Evolutionary conservation across 1,140 invertebrate genomes (phyloP).

Genomic region (Telenomus remus): DNA sequence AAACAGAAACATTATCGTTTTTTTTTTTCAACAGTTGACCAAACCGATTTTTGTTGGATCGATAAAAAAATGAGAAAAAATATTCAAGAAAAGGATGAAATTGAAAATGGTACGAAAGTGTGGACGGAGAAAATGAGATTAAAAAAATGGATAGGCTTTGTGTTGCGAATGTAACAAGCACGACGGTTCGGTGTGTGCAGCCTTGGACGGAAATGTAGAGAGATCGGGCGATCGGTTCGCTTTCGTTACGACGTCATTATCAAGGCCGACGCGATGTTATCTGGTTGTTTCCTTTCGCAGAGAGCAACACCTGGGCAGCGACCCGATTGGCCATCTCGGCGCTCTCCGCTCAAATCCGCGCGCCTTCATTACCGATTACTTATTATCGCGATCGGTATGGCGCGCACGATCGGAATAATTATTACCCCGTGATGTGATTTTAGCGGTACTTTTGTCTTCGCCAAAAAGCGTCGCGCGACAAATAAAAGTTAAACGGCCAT

Average conservation of each 20-base stretch:
- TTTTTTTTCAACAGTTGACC: too few relatives aligned
- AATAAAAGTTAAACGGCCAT: conserved; percentile 5
- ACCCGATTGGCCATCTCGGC: conserved; percentile 30
- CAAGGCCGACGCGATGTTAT: conserved; percentile 60
- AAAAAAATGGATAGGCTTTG: background rate
- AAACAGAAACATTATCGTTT: background rate
- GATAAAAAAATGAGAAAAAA: too few relatives aligned
- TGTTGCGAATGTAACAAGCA: background rate
- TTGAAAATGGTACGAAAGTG: background rate
- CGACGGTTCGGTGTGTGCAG: conserved; percentile 42
- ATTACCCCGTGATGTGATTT: conserved; percentile 17
- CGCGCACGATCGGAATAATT: conserved; percentile 32
- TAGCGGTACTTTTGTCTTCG: conserved; percentile 22
- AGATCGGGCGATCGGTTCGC: conserved; percentile 58
- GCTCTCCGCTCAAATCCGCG: conserved; percentile 22
- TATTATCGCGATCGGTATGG: conserved; percentile 36
- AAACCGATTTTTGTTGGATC: too few relatives aligned
- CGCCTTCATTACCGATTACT: conserved; percentile 41
- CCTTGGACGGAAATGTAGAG: conserved; percentile 59
- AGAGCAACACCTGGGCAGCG: conserved; percentile 47
- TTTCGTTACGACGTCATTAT: conserved; percentile 61
- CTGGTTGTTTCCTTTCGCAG: conserved; percentile 54
- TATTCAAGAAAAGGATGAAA: background rate
- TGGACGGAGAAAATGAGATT: too few relatives aligned
- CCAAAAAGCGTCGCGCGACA: conserved; percentile 1